Conservation (phyloP, 2,888 invertebrate genomes). For the Drosophila peninsularis region DNA sequence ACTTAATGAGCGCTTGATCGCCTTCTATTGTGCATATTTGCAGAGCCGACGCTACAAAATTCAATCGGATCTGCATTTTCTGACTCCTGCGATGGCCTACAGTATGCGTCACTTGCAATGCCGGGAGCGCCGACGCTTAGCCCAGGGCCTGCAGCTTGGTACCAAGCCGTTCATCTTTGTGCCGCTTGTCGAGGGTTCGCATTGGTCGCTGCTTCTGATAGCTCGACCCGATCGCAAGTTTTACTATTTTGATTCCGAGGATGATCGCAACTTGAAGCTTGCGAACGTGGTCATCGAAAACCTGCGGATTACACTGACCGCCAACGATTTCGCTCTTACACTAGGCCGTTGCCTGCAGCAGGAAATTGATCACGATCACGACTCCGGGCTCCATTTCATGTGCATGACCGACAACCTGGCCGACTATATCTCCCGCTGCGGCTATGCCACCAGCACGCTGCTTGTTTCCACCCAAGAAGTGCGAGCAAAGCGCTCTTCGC, state of each 20-base stretch:
- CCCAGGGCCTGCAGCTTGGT: slow-evolving; percentile 17
- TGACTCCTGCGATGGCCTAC: slow-evolving; percentile 30
- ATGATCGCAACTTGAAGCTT: slow-evolving; percentile 36
- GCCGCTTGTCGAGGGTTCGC: slow-evolving; percentile 27
- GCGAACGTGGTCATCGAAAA: slow-evolving; percentile 27
- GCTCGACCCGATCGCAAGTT: slow-evolving; percentile 55
- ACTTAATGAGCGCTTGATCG: slow-evolving; percentile 51
- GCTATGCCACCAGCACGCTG: slow-evolving; percentile 57
- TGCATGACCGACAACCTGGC: slow-evolving; percentile 56
- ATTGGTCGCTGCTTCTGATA: slow-evolving; percentile 56
- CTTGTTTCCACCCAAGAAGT: slow-evolving; percentile 51
- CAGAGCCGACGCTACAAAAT: slow-evolving; percentile 40
- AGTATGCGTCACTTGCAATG: slow-evolving; percentile 15
- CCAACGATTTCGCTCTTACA: slow-evolving; percentile 22
- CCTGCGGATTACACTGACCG: slow-evolving; percentile 19
- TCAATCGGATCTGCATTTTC: slow-evolving; percentile 35
- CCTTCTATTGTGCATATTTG: slow-evolving; percentile 51
- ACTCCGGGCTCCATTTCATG: slow-evolving; percentile 55
- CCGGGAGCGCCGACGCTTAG: slow-evolving; percentile 14
- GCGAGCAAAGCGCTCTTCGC: slow-evolving; percentile 29
- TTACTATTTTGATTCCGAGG: slow-evolving; percentile 48
- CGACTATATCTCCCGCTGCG: slow-evolving; percentile 54
- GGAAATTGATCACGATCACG: slow-evolving; percentile 1
- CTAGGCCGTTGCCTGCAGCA: slow-evolving; percentile 53
- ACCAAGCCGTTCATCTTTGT: slow-evolving; percentile 45